Percentiles rank a stretch among this genome's conserved stretches.
Evolutionary conservation across 2,113 vertebrate genomes (phyloP).

Genomic region (Osmerus mordax): DNA sequence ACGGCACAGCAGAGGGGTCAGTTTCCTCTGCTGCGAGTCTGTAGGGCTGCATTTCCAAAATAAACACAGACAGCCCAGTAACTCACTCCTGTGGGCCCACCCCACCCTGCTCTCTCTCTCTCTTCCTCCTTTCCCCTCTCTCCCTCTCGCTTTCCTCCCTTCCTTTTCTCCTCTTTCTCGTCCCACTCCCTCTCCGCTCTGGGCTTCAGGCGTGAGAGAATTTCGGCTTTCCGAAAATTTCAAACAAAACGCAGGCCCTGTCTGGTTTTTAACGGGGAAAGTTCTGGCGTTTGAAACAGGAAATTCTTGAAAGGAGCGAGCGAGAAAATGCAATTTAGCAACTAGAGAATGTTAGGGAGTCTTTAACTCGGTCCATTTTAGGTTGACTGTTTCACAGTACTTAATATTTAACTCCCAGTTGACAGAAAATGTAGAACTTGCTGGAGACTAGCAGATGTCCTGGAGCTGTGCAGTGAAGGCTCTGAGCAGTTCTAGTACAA

Average conservation of each 20-base stretch:
- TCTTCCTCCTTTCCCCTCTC: constrained; percentile 24
- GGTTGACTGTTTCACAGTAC: constrained; percentile 13
- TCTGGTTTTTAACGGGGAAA: constrained; percentile 32
- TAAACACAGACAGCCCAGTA: constrained; percentile 70
- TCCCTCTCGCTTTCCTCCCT: constrained; percentile 43
- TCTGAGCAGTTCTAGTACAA: constrained; percentile 20
- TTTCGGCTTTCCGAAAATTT: constrained; percentile 28
- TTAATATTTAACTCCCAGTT: constrained; percentile 25
- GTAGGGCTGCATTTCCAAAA: constrained; percentile 64
- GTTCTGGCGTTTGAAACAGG: constrained; percentile 34
- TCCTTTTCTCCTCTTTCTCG: constrained; percentile 3
- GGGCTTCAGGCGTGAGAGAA: constrained; percentile 51
- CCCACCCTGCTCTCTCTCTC: constrained; percentile 48
- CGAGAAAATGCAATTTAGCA: constrained; percentile 32
- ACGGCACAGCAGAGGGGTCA: constrained; percentile 42
- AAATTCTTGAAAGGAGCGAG: constrained; percentile 7
- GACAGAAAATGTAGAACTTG: constrained; percentile 16
- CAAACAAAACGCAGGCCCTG: constrained; percentile 54
- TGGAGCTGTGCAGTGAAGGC: constrained; percentile 28
- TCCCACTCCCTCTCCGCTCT: constrained; percentile 11
- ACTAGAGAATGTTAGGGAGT: constrained; percentile 19
- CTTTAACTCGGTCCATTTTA: constrained; percentile 8
- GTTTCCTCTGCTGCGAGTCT: constrained; percentile 51
- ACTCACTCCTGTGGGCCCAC: constrained; percentile 47
- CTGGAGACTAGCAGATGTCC: constrained; percentile 14